Base-by-base conservation (phyloP, 2,888 invertebrate genomes). In the Lutraria lutraria region DNA sequence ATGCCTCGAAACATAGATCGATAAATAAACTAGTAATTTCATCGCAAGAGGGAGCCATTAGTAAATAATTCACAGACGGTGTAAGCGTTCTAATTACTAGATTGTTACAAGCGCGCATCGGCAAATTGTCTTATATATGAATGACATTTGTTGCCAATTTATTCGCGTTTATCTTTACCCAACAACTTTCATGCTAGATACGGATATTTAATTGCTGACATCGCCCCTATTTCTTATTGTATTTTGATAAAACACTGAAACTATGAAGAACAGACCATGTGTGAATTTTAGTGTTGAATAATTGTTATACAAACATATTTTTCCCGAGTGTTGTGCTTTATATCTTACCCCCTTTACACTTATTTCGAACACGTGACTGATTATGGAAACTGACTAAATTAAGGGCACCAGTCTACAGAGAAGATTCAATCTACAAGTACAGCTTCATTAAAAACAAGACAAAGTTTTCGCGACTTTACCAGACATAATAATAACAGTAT, bases 101-200 rank as follows among this genome's bases (percentile, higher is more conserved):
- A 72, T 84, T 34, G n/a, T 52, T 54, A 68, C 84, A 84, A 84
- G 54, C 10, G 6, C 25, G 25, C 53, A n/a, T 53, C 72, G 52
- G 53, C 60, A 31, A 52, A 34, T 31, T 16, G 15, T 31, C n/a
- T 76, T 53, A 34, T 72, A 52, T 63, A 76, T 76, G 34, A 76
- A 76, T 85, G 85, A 85, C 80, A 72, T 76, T 79, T 85, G 60
- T 80, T n/a, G 60, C 80, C 85, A 85, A 85, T 85, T 85, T 79
- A 56, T 76, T 53, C 52, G 54, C n/a, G 43, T 80, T 60, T 80
- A 72, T 76, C 25, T 85, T 60, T 52, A 53, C 29, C 80, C 21
- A 19, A 31, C 80, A 60, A n/a, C 4, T 76, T 76, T 80, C 19
- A 54, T 80, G 80, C 56, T 43, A 34, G 54, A 56, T 79, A 43